Evolutionary conservation across 2,888 invertebrate species (phyloP).

Genomic region (Thelaira solivaga): DNA sequence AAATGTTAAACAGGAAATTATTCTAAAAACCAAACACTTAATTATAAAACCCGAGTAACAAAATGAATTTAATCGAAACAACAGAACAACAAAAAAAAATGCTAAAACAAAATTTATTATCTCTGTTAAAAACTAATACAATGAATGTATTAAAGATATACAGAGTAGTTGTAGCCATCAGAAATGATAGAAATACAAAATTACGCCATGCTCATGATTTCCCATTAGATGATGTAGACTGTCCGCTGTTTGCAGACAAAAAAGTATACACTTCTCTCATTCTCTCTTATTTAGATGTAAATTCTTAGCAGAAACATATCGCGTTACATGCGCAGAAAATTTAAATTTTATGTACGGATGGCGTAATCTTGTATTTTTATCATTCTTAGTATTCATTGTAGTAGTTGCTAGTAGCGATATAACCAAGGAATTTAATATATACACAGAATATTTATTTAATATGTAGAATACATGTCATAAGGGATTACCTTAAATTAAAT

Average conservation of each 20-base stretch:
- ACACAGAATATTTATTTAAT: background rate
- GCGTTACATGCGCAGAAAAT: no score
- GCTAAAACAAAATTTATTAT: background rate
- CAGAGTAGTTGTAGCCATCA: background rate
- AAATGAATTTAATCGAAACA: slow-evolving; percentile 21
- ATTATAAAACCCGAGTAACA: slow-evolving; percentile 49
- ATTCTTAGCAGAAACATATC: no score
- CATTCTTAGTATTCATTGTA: no score
- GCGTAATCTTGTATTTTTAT: no score
- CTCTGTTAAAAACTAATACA: background rate
- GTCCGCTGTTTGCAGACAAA: no score
- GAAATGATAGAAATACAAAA: no score
- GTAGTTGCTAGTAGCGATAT: slow-evolving; percentile 2
- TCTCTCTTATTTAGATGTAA: no score
- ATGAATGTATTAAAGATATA: background rate
- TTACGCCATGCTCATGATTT: no score
- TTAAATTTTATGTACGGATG: no score
- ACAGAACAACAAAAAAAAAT: background rate
- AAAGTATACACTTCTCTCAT: no score
- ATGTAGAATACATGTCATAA: background rate
- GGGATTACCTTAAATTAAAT: no score
- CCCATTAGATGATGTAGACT: no score
- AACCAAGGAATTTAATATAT: slow-evolving; percentile 17
- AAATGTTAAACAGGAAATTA: slow-evolving; percentile 20
- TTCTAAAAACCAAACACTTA: slow-evolving; percentile 45